Base-by-base conservation (phyloP, 2,888 invertebrate species). In the Mythimna vitellina region DNA sequence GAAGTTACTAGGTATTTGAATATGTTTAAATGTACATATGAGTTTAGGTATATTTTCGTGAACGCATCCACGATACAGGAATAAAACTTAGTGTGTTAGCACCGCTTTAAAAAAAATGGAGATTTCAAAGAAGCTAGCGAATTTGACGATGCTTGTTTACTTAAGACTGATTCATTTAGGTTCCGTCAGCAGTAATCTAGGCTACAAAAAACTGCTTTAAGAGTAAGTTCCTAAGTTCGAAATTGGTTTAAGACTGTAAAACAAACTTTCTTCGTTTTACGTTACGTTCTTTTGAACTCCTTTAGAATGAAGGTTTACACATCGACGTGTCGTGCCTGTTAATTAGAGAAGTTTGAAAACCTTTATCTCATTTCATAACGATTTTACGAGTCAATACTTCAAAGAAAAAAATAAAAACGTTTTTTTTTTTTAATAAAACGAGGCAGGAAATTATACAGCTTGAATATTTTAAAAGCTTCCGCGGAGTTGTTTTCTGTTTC, bases 291-390 rank as follows among this genome's bases (percentile, higher is more conserved):
- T 60, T 42, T 51, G 29, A 82, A 73, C 46, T 62, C 20, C 58
- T 73, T 62, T 76, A 29, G 78, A 73, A 70, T 60, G 22, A 79
- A 82, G 63, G 72, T 76, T 35, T 64, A 80, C 62, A 64, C 53
- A 42, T 69, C 56, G 51, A 73, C 65, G 53, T 62, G 49, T 12
- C 14, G n/a, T 46, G 72, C 17, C 14, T 62, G 46, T 65, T 53
- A 65, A 70, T 65, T 72, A 46, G 62, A 29, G 17, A 49, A 73
- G 46, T 62, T 65, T 10, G 25, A 8, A 38, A 17, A 46, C 17
- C 12, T 51, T 72, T 46, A 53, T 9, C 49, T 57, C 49, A 42
- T 42, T 22, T 61, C 54, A 57, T 17, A 51, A 5, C 5, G 29
- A 22, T 66, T 62, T 62, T 46, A 53, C 12, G 20, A 56, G n/a